Conservation (phyloP, 1,140 invertebrate genomes). For the Aricia agestis region DNA sequence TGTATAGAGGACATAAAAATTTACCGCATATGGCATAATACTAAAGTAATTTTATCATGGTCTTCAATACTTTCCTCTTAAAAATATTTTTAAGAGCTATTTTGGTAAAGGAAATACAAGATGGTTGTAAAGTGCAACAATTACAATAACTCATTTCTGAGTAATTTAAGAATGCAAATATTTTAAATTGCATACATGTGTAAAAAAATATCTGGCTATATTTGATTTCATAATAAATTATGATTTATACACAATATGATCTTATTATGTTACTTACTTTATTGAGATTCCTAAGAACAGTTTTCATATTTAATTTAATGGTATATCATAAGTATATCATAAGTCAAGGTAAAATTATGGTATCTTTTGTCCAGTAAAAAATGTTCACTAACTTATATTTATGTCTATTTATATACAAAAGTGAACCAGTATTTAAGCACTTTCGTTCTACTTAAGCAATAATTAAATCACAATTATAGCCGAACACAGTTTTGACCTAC, state of each 20-base stretch:
- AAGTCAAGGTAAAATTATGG: too few relatives aligned
- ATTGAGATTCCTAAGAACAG: neutral
- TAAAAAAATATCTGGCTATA: too few relatives aligned
- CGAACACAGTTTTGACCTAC: neutral
- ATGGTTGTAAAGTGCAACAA: too few relatives aligned
- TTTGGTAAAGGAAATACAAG: too few relatives aligned
- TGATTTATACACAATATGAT: neutral
- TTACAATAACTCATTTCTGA: too few relatives aligned
- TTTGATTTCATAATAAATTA: neutral
- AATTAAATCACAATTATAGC: conserved; percentile 13
- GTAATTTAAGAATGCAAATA: too few relatives aligned
- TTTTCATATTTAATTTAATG: neutral
- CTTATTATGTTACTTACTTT: neutral
- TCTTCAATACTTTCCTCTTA: neutral
- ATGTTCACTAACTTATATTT: too few relatives aligned
- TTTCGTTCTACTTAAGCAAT: conserved; percentile 11
- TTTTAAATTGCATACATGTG: too few relatives aligned
- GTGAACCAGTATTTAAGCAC: neutral
- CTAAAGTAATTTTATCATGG: neutral
- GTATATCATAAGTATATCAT: too few relatives aligned
- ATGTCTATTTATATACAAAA: neutral
- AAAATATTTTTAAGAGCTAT: neutral
- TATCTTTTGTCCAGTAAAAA: too few relatives aligned
- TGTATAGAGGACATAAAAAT: neutral
- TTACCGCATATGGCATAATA: neutral